Evolutionary conservation across 92 coral and sea anemone genomes (phyloP).

Genomic region (Palythoa caribaeorum): DNA sequence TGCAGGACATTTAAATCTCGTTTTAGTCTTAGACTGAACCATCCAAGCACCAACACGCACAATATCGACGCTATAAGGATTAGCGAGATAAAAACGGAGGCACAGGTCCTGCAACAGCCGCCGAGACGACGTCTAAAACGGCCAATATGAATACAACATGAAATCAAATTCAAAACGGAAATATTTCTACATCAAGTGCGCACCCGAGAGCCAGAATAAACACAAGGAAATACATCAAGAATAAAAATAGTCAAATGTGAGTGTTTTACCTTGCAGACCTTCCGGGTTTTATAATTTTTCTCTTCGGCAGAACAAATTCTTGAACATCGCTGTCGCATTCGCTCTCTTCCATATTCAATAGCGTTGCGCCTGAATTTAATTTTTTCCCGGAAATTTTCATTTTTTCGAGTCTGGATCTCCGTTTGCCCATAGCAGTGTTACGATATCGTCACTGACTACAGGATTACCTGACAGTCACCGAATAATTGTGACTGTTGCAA

Average conservation of each 20-base stretch:
- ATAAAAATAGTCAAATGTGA: background rate
- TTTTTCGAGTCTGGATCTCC: constrained; percentile 55
- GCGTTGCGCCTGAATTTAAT: constrained; percentile 74
- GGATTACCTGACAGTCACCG: background rate
- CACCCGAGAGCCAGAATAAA: constrained; percentile 27
- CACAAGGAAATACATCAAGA: background rate
- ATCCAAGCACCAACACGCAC: constrained; percentile 86
- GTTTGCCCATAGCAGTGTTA: constrained; percentile 69
- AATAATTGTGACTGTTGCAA: background rate
- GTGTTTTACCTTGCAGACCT: constrained; percentile 75
- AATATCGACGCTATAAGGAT: constrained; percentile 86
- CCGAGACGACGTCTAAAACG: constrained; percentile 72
- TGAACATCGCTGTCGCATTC: constrained; percentile 86
- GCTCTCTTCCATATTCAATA: constrained; percentile 80
- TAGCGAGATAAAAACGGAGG: constrained; percentile 80
- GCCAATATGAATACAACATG: constrained; percentile 11
- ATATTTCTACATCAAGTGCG: constrained; percentile 15
- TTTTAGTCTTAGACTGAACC: constrained; percentile 88
- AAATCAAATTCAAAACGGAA: constrained; percentile 15
- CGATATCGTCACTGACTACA: constrained; percentile 14
- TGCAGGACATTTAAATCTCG: constrained; percentile 82
- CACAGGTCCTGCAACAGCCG: constrained; percentile 90
- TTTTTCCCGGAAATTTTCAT: constrained; percentile 87
- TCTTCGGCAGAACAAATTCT: constrained; percentile 85
- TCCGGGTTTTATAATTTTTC: constrained; percentile 86